Evolutionary conservation across 2,113 vertebrate species (phyloP), one percentile per base, ranked within the genome.

Genomic region (Labrus mixtus): DNA sequence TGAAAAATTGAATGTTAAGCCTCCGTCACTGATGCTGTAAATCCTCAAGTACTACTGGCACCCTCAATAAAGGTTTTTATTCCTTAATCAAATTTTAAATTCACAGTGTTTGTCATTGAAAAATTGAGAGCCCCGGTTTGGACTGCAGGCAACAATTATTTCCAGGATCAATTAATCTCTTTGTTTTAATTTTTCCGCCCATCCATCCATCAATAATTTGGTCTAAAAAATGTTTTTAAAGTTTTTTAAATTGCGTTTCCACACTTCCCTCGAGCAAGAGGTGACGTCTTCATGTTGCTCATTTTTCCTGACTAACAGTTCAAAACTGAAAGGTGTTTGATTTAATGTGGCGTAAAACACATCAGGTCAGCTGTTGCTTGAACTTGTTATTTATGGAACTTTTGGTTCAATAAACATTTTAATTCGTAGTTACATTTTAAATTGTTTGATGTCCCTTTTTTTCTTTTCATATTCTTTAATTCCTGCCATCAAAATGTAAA

Each of bases 121-220:
- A 59, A 53, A 33, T 33, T 53, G 1, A 33, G 29, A 12, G 4
- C 45, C 23, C 56, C 41, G 59, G 72, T 75, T 60, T 56, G 48
- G 37, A n/a, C 45, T 39, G 23, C 39, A 20, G 61, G 72, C 62
- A 74, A 74, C 63, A 46, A 65, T 67, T 65, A 3, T 64, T 77
- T 78, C 68, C 25, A 45, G 68, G 29, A 70, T 65, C 50, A 73
- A 56, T 83, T 54, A 53, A 68, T 85, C 65, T 58, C 46, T 81
- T 58, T 8, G 23, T 74, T 70, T 39, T 58, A 8, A 17, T 68
- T 62, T 61, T 76, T 41, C 1, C 6, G 29, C 29, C 29, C 37
- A 55, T 41, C 16, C 29, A 29, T 41, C 22, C 17, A 43, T 67
- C 10, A 73, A 71, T 71, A 8, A 0, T 19, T 48, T 48, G 17